Evolutionary conservation across 2,888 invertebrate species (phyloP), one percentile per base, ranked within the genome.

Genomic region (Drosophila hamatofila): DNA sequence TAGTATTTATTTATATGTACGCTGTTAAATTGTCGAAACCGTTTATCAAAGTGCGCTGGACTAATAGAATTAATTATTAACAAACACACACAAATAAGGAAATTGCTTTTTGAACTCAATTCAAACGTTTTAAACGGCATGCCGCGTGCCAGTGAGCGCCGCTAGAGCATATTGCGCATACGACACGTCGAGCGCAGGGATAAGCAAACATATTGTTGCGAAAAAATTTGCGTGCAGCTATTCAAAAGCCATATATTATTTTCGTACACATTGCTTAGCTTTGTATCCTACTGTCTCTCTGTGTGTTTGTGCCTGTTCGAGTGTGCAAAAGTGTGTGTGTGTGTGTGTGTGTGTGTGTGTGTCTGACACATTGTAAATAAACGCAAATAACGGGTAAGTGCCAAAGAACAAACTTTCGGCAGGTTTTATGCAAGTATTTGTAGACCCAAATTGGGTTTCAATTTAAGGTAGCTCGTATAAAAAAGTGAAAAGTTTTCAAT

Each of bases 141-240:
- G 78, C 49, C 65, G 78, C 78, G 62, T 23, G 51, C 33, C 23
- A n/a, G n/a, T 30, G 62, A 42, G 21, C 56, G 60, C 42, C 39
- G 49, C 27, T 80, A 85, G 88, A 80, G 83, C 80, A 77, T 77
- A 89, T 89, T 85, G 86, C 77, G 90, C 75, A 85, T 89, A 85
- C 84, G 90, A 85, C 90, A 89, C 84, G 90, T 85, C 56, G 77
- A 61, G 72, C 73, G 64, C 57, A 49, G 58, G 75, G 72, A 71
- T 79, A 82, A 70, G 78, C 58, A 57, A 85, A 88, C 84, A 85
- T 85, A 85, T 85, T 85, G 84, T 78, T 73, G 90, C 86, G 64
- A 67, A 79, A 66, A 62, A n/a, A 64, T 51, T 80, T 82, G 73
- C 71, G 76, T 72, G 75, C 60, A 62, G 67, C 77, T 56, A 71